Evolutionary conservation across 2,888 invertebrate genomes (phyloP), one percentile per base, ranked within the genome.

Genomic region (Campoplex nolae): DNA sequence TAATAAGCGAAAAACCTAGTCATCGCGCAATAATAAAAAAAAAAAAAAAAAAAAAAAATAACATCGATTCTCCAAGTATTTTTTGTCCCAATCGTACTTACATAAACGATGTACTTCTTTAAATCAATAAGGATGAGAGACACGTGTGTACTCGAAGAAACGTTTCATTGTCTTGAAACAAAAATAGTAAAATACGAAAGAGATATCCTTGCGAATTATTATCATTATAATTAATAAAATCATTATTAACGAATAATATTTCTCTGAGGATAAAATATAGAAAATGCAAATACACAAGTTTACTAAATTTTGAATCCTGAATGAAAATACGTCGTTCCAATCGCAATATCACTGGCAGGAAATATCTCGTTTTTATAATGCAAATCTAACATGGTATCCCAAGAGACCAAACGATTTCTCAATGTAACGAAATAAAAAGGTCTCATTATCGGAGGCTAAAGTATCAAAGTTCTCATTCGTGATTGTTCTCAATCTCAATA

Each of bases 11-110:
- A 76, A 3, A 76, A 54, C 78, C 62, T 84, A 84, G 87, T 87
- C 84, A 87, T 84, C 84, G 84, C 84, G 87, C 84, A 87, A 87
- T 87, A 79, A 79, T 75, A 68, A 1, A 67, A 45, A 62, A 32
- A 32, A 16, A 79, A 78, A 68, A 1, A 67, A 45, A 62, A 32
- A 32, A 16, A 28, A 35, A 32, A 18, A 70, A 42, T 51, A 62
- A 32, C 32, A 32, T n/a, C 9, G 18, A 18, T 13, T 65, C 35
- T 48, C 81, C 84, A 70, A 58, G 62, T 86, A 81, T 68, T 77
- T 82, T 56, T 68, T 62, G 82, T 82, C 32, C 77, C 58, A 48
- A 84, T 75, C 68, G 87, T 87, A 87, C 84, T 84, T 87, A 84
- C 74, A 73, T 4, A 23, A 75, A 83, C 51, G 75, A 79, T 82